Evolutionary conservation across 2,113 vertebrate genomes (phyloP).

Genomic region (Brachyhypopomus gauderio): DNA sequence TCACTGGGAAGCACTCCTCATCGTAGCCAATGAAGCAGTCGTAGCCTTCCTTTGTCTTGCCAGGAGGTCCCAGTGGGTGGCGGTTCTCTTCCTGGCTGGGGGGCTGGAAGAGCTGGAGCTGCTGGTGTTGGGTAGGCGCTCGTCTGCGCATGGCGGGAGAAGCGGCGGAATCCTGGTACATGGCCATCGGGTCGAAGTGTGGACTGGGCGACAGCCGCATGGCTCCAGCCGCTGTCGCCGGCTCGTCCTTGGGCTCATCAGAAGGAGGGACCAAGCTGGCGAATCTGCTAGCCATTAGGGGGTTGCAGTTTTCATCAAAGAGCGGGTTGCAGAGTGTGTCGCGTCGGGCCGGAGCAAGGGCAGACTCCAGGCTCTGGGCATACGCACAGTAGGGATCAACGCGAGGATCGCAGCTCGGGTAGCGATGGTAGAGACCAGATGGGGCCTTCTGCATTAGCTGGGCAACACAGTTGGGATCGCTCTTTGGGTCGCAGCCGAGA

Average conservation of each 20-base stretch:
- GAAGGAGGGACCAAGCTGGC: constrained; percentile 55
- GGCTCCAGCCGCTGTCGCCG: constrained; percentile 61
- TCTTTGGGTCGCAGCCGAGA: constrained; percentile 75
- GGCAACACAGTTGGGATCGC: constrained; percentile 68
- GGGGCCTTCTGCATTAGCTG: constrained; percentile 67
- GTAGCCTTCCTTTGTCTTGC: constrained; percentile 80
- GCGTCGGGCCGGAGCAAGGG: background rate
- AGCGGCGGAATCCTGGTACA: constrained; percentile 58
- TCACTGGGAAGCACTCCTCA: constrained; percentile 71
- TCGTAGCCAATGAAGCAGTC: constrained; percentile 79
- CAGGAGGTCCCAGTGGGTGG: constrained; percentile 71
- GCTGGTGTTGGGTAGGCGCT: constrained; percentile 6
- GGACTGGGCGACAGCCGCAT: constrained; percentile 59
- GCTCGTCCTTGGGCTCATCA: constrained; percentile 59
- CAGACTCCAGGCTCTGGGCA: constrained; percentile 39
- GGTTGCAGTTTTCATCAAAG: constrained; percentile 76
- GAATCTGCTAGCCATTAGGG: constrained; percentile 67
- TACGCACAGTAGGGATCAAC: constrained; percentile 71
- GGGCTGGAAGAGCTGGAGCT: constrained; percentile 59
- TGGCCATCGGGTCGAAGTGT: constrained; percentile 68
- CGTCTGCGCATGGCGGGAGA: constrained; percentile 59
- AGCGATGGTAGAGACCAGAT: constrained; percentile 65
- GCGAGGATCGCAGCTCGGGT: constrained; percentile 72
- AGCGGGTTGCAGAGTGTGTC: constrained; percentile 75
- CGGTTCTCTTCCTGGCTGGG: constrained; percentile 57